Evolutionary conservation across 2,888 invertebrate genomes (phyloP), one percentile per base, ranked within the genome.

Genomic region (Willowsia nigromaculata): DNA sequence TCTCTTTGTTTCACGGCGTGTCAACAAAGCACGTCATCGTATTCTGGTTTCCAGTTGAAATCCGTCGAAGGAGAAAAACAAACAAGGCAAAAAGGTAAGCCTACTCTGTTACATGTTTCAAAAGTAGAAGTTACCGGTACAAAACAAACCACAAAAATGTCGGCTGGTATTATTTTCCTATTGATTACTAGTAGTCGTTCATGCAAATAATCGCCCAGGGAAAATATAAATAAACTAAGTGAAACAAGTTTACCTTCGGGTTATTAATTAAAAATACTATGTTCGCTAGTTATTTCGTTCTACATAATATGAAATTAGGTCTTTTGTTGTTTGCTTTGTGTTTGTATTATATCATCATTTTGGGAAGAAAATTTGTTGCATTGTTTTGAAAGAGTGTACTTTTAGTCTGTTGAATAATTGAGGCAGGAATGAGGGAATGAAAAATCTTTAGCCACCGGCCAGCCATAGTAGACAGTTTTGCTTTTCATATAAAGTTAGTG

Each of bases 261-360:
- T 22, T 40, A 71, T 40, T 71, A 71, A 71, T 71, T 71, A 71
- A 71, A 71, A 71, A 71, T 40, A 40, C 22, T 40, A 11, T 22
- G 22, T 40, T 13, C 15, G 30, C 1, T 22, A 40, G 22, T 7
- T 5, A 65, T 37, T 9, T 37, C 33, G n/a, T 0, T 13, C 15
- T 18, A 65, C 9, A 15, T 33, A n/a, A 18, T n/a, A 7, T 18
- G 33, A n/a, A 33, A 18, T 18, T 65, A 65, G 33, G 37, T 5
- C 33, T 65, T n/a, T 33, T 15, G 11, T 18, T 71, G 6, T 18
- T 30, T 13, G 9, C 2, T 6, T 50, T 18, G 6, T n/a, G 22
- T 71, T 71, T n/a, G n/a, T n/a, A 30, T 71, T 71, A 37, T 53
- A 18, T 68, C 18, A n/a, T n/a, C n/a, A 27, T 15, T 59, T n/a